Conservation (phyloP, 2,797 vertebrate species). For the Helicolenus hilgendorfi region DNA sequence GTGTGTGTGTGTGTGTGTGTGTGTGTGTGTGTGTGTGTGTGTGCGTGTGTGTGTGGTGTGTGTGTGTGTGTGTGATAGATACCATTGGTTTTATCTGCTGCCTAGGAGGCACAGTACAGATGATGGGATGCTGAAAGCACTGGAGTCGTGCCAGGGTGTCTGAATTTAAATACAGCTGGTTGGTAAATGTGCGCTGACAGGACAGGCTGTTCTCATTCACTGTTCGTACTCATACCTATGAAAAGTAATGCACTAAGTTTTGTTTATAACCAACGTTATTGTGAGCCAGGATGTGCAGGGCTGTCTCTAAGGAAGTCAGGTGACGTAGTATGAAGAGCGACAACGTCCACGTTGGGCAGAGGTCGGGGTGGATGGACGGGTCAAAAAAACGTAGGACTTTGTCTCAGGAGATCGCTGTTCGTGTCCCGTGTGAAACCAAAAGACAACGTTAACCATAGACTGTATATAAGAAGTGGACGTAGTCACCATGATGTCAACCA, state of each 20-base stretch:
- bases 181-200: slow-evolving; percentile 14
- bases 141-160: slow-evolving; percentile 19
- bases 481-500: too few species aligned
- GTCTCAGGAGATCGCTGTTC: too few species aligned
- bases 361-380: too few species aligned
- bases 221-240: not conserved
- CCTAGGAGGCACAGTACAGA: slow-evolving; percentile 45
- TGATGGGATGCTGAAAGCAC: slow-evolving; percentile 21
- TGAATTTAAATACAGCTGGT: slow-evolving; percentile 51
- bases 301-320: not conserved
- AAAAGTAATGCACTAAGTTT: not conserved
- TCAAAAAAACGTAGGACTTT: too few species aligned
- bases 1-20: not conserved
- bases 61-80: slow-evolving; percentile 18
- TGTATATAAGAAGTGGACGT: too few species aligned
- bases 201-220: not conserved
- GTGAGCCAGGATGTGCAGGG: not conserved
- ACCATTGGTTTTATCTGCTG: slow-evolving; percentile 49
- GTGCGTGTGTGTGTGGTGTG: not conserved
- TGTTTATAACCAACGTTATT: not conserved
- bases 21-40: not conserved
- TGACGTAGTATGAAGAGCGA: not conserved
- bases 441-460: too few species aligned
- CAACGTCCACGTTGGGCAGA: too few species aligned
- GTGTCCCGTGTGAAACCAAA: too few species aligned